Conservation (phyloP, 2,888 invertebrate genomes). For the Sclerodermus sp. region DNA sequence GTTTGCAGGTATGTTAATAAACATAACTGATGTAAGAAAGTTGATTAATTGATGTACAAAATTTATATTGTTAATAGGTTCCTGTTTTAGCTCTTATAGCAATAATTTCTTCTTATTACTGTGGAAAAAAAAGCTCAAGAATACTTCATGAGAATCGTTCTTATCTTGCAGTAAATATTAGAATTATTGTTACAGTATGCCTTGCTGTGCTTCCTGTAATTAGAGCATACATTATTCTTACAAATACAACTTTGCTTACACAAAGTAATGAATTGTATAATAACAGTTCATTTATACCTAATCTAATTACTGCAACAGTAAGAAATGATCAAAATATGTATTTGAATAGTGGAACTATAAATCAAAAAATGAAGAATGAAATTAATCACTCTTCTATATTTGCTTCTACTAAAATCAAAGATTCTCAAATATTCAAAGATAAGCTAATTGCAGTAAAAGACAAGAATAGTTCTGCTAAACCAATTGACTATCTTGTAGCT, state of each 20-base stretch:
- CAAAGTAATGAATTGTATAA: not conserved
- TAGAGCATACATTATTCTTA: conserved; percentile 68
- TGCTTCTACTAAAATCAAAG: conserved; percentile 1
- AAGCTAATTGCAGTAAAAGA: conserved; percentile 34
- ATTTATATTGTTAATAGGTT: conserved; percentile 53
- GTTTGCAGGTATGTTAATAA: conserved; percentile 58
- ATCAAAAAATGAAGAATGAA: conserved; percentile 24
- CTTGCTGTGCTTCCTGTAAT: conserved; percentile 71
- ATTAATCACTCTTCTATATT: conserved; percentile 25
- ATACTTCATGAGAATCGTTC: conserved; percentile 68
- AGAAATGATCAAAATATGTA: conserved; percentile 2
- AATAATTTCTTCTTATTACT: conserved; percentile 77
- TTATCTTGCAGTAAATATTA: conserved; percentile 65
- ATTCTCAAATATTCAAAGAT: conserved; percentile 8
- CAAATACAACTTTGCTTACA: conserved; percentile 43
- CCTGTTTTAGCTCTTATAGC: conserved; percentile 76
- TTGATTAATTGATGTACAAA: not conserved
- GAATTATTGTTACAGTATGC: conserved; percentile 67
- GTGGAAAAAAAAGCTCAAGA: conserved; percentile 69
- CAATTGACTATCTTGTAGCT: conserved; percentile 72
- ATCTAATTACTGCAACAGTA: not conserved
- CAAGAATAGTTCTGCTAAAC: conserved; percentile 58
- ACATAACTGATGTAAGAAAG: not conserved
- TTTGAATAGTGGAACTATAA: conserved; percentile 12
- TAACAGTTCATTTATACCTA: conserved; percentile 1